These are phyloP conservation scores for Agriopis marginaria DNA, from an alignment of 2,888 invertebrate genomes.

Conservation along the genomic window DNA sequence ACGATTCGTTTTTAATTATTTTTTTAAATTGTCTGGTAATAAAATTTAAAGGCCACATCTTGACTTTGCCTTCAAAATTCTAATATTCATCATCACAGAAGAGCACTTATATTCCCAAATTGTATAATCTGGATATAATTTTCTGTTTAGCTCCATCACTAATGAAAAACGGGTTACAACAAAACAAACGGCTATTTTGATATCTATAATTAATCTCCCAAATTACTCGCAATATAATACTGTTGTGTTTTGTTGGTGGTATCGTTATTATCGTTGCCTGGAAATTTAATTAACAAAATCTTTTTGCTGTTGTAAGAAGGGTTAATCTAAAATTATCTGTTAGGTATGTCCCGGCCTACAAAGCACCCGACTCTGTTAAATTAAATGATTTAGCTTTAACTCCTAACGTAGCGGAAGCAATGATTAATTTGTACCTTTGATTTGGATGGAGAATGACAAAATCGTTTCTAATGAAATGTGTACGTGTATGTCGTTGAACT, in stretches of 20 bases:
- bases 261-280: conserved; percentile 34
- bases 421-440: conserved; percentile 5
- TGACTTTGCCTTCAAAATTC: neutral
- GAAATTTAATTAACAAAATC: conserved; percentile 43
- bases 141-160: conserved; percentile 15
- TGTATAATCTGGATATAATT: conserved; percentile 17
- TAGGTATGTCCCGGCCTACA: conserved; percentile 16
- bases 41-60: neutral
- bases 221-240: conserved; percentile 41
- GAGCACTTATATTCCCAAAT: conserved; percentile 15
- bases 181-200: conserved; percentile 40
- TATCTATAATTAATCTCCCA: conserved; percentile 44
- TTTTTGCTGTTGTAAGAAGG: conserved; percentile 32
- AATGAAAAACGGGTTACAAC: conserved; percentile 28
- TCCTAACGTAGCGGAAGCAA: conserved; percentile 3
- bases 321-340: conserved; percentile 31
- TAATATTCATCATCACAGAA: conserved; percentile 2
- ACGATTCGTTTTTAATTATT: too few species aligned
- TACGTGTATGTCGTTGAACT: neutral
- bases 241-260: conserved; percentile 37
- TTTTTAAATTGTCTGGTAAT: too few species aligned
- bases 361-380: conserved; percentile 18
- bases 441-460: neutral
- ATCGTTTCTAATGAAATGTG: neutral
- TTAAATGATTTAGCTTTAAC: conserved; percentile 9